Evolutionary conservation across 2,888 invertebrate genomes (phyloP), one percentile per base, ranked within the genome.

Genomic region (Altica lythri): DNA sequence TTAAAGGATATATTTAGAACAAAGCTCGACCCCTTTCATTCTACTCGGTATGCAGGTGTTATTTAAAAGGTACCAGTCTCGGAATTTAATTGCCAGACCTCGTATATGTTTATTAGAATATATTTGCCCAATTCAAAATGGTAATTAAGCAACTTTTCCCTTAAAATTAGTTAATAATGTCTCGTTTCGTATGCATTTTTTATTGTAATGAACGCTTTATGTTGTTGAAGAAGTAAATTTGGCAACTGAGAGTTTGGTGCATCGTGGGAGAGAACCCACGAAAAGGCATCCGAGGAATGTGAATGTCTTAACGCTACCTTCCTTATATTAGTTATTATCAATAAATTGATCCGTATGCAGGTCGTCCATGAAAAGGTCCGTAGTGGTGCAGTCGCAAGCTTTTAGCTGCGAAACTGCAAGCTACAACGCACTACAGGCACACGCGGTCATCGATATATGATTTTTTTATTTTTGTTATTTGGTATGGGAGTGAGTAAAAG

Each of bases 261-360:
- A 73, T 75, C 76, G 75, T 75, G 76, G 75, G 76, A 76, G 75
- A 75, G 72, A 73, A 70, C 69, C 70, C 70, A 69, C 69, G 66
- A 56, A 61, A 62, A 70, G 72, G 70, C 68, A 74, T 75, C 70
- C 68, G 55, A 70, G 62, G 75, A 75, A 75, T 75, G 75, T 73
- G 70, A 60, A 73, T 73, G 73, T 75, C 73, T 75, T 72, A 73
- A 73, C 75, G 72, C 74, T 72, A 72, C 70, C 71, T 74, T n/a
- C n/a, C n/a, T n/a, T n/a, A n/a, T 72, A 73, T 73, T 73, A 74
- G 69, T 68, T 67, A 59, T 62, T 64, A 68, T 68, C 65, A 64
- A 66, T 66, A 53, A 53, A 34, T 40, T 61, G 62, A 63, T 59
- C 55, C 49, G 27, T 43, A 30, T 44, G 32, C 51, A 38, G 49